Evolutionary conservation across 2,888 invertebrate genomes (phyloP).

Genomic region (Tetropium fuscum): DNA sequence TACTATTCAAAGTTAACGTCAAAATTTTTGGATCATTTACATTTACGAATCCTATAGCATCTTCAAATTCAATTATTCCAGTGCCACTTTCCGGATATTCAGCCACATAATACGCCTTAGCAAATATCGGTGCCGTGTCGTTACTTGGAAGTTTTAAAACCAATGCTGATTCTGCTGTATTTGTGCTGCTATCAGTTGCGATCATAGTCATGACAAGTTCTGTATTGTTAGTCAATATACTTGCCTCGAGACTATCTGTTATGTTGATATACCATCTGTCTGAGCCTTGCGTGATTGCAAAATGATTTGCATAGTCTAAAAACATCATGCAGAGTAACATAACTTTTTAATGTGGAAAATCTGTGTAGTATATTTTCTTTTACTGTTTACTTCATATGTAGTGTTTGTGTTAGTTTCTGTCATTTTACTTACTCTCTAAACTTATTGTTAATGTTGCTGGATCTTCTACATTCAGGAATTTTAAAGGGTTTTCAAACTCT

Average conservation of each 20-base stretch:
- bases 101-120: no score
- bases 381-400: background rate
- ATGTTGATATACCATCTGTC: background rate
- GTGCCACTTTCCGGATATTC: no score
- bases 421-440: slow-evolving; percentile 11
- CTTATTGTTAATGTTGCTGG: background rate
- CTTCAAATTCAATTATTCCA: no score
- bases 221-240: background rate
- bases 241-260: background rate
- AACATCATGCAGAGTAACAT: background rate
- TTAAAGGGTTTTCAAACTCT: background rate
- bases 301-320: slow-evolving; percentile 14
- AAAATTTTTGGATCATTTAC: no score
- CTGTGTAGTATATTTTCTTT: no score
- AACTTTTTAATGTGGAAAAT: no score
- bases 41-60: no score
- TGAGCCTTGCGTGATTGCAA: background rate
- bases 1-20: no score
- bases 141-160: slow-evolving; percentile 20
- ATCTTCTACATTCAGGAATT: slow-evolving; percentile 1
- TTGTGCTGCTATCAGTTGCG: background rate
- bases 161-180: background rate
- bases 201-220: background rate
- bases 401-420: background rate
- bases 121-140: no score